Conservation (phyloP, 2,797 vertebrate species). For the Anguilla pacifica region DNA sequence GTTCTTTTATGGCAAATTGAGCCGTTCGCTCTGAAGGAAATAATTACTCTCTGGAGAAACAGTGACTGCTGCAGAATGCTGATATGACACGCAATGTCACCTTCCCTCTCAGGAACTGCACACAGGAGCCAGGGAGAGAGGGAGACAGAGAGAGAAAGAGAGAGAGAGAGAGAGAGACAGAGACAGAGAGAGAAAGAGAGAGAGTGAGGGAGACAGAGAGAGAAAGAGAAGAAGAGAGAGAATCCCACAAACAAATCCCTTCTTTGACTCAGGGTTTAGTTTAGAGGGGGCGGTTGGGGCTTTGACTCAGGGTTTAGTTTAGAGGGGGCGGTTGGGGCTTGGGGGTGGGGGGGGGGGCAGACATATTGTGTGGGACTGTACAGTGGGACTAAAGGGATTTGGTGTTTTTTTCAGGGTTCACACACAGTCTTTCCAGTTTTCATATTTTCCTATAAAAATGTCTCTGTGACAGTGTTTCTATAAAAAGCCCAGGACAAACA, state of each 20-base stretch:
- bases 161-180: no score
- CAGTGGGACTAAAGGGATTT: no score
- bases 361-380: background rate
- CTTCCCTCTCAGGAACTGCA: conserved; percentile 69
- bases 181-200: no score
- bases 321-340: background rate
- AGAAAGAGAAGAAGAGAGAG: conserved; percentile 33
- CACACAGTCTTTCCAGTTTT: no score
- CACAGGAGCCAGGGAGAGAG: conserved; percentile 54
- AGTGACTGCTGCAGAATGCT: conserved; percentile 71
- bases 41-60: conserved; percentile 75
- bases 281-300: no score
- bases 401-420: no score
- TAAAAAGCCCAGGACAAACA: no score
- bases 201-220: conserved; percentile 39
- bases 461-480: no score
- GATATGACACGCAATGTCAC: conserved; percentile 77
- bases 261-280: no score
- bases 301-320: no score
- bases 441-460: no score
- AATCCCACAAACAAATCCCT: no score
- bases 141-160: conserved; percentile 54
- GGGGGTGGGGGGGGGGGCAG: background rate
- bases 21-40: conserved; percentile 87
- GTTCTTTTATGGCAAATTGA: conserved; percentile 89